These are phyloP conservation scores for Acropora yongei DNA, from an alignment of 64 coral and sea anemone species.

Conservation along the genomic window DNA sequence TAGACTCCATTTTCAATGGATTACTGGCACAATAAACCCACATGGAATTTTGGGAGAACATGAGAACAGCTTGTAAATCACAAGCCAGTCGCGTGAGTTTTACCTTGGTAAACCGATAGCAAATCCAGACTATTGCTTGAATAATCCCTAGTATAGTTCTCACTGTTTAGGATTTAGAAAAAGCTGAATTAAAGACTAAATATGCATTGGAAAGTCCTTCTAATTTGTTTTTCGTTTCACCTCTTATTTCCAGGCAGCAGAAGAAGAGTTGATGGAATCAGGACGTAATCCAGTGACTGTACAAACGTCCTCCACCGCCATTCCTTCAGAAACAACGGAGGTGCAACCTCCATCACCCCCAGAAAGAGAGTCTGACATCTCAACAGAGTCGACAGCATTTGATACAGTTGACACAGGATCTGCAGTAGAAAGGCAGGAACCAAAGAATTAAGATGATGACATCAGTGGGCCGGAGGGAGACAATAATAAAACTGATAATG, in stretches of 20 bases:
- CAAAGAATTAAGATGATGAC: constrained; percentile 48
- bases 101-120: no score
- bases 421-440: constrained; percentile 16
- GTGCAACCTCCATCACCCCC: neutral
- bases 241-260: constrained; percentile 61
- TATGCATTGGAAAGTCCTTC: no score
- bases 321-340: constrained; percentile 45
- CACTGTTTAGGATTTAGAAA: no score
- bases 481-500: no score
- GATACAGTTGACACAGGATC: constrained; percentile 16
- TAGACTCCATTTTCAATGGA: no score
- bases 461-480: neutral
- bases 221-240: neutral
- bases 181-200: no score
- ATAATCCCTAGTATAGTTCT: no score
- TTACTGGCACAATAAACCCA: no score
- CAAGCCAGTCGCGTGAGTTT: no score
- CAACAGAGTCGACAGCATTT: constrained; percentile 4
- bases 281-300: constrained; percentile 27
- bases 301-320: constrained; percentile 40
- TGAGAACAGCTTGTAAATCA: no score
- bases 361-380: neutral
- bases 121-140: no score
- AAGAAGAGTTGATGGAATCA: constrained; percentile 73
- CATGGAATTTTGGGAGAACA: no score